These are phyloP conservation scores for Coryphaenoides rupestris DNA, from an alignment of 2,113 vertebrate genomes.

Conservation along the genomic window DNA sequence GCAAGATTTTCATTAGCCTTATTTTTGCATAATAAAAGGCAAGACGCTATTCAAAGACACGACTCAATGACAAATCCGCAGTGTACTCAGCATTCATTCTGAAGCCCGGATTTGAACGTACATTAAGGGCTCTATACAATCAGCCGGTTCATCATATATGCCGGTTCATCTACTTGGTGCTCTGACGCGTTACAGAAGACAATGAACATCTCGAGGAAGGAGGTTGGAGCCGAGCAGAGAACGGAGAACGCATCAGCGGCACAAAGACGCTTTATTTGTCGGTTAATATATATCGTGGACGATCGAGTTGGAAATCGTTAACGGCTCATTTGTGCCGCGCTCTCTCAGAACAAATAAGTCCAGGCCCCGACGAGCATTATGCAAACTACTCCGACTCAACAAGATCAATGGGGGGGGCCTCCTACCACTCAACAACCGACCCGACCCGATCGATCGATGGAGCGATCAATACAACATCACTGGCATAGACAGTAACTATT, in stretches of 20 bases:
- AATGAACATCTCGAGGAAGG: not conserved
- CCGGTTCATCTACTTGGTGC: not conserved
- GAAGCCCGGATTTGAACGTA: conserved; percentile 2
- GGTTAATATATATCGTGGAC: conserved; percentile 1
- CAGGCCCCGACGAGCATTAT: not conserved
- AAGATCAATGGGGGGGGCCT: conserved; percentile 2
- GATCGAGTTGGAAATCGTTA: conserved; percentile 26
- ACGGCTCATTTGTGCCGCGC: conserved; percentile 13
- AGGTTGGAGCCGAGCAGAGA: not conserved
- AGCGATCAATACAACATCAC: conserved; percentile 1
- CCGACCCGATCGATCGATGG: not conserved
- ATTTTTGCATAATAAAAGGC: conserved; percentile 56
- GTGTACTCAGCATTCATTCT: conserved; percentile 31
- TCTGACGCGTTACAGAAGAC: not conserved
- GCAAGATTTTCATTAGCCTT: conserved; percentile 32
- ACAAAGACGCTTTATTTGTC: not conserved
- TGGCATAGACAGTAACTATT: not conserved
- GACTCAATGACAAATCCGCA: conserved; percentile 37
- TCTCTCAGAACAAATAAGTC: not conserved
- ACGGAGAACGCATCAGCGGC: not conserved
- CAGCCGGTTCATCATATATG: not conserved
- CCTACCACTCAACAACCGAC: not conserved
- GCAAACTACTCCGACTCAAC: not conserved
- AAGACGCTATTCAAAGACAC: conserved; percentile 26
- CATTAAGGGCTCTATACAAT: not conserved